A percentile compares a stretch with the other conserved stretches of the same genome.
Conservation (phyloP, 2,113 vertebrate genomes). For the Puma concolor region DNA sequence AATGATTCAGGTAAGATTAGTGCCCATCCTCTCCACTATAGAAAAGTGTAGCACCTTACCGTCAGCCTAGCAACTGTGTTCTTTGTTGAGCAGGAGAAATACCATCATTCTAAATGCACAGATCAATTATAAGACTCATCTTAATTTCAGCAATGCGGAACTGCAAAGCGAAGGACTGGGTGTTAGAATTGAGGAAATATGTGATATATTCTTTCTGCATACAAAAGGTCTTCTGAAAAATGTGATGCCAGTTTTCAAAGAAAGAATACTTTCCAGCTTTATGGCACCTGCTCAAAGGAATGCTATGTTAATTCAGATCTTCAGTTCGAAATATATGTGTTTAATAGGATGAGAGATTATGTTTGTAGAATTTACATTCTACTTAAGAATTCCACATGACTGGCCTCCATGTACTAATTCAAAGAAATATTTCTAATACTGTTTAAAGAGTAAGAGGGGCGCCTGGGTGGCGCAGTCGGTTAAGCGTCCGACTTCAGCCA, state of each 20-base stretch:
- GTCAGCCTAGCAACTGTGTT: neutral
- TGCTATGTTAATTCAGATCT: neutral
- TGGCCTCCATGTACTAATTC: neutral
- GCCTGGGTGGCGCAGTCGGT: too few species aligned
- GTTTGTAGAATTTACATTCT: neutral
- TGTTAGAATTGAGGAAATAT: neutral
- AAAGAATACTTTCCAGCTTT: neutral
- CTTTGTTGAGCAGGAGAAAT: neutral
- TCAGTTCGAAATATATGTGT: neutral
- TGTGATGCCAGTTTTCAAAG: neutral
- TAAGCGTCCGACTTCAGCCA: too few species aligned
- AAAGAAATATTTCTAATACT: neutral
- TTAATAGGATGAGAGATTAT: conserved; percentile 8
- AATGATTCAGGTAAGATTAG: conserved; percentile 87
- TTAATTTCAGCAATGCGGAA: neutral
- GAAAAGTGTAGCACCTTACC: rapidly evolving
- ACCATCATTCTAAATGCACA: neutral
- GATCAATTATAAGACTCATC: neutral
- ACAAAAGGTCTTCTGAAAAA: neutral
- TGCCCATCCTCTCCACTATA: neutral
- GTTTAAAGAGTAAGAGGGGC: neutral
- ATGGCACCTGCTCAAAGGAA: neutral
- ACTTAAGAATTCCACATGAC: neutral
- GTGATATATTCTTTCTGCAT: neutral
- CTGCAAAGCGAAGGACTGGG: neutral